Evolutionary conservation across 2,888 invertebrate species (phyloP).

Genomic region (Hedychridium roseum): DNA sequence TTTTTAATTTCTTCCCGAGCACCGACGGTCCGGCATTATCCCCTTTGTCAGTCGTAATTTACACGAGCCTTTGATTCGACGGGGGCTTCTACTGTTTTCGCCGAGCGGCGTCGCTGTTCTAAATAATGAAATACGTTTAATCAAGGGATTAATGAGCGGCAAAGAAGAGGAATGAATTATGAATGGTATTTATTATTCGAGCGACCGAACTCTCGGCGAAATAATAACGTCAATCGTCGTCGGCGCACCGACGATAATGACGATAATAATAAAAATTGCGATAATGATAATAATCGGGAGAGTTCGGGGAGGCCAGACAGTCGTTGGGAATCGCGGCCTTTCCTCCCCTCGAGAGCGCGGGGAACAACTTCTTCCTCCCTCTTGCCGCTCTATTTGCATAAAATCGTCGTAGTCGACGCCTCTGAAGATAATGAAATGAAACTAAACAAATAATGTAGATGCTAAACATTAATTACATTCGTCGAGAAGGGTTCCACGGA

Average conservation of each 20-base stretch:
- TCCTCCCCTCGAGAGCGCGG: constrained; percentile 34
- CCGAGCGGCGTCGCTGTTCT: constrained; percentile 28
- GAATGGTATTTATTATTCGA: constrained; percentile 54
- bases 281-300: constrained; percentile 35
- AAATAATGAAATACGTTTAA: constrained; percentile 55
- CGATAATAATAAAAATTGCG: constrained; percentile 30
- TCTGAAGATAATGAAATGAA: constrained; percentile 60
- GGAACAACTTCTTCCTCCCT: constrained; percentile 48
- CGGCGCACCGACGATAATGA: constrained; percentile 30
- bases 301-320: constrained; percentile 25
- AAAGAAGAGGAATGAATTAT: constrained; percentile 57
- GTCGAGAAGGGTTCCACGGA: constrained; percentile 31
- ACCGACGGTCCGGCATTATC: no score
- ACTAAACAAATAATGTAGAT: constrained; percentile 62
- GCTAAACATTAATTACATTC: constrained; percentile 61
- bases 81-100: not conserved
- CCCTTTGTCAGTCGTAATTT: not conserved
- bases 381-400: constrained; percentile 54
- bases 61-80: not conserved
- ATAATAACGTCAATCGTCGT: constrained; percentile 44
- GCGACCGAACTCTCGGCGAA: constrained; percentile 39
- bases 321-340: constrained; percentile 9
- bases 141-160: constrained; percentile 56
- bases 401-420: constrained; percentile 55
- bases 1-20: no score